Evolutionary conservation across 2,113 vertebrate species (phyloP), one percentile per base, ranked within the genome.

Genomic region (Rostratula benghalensis): DNA sequence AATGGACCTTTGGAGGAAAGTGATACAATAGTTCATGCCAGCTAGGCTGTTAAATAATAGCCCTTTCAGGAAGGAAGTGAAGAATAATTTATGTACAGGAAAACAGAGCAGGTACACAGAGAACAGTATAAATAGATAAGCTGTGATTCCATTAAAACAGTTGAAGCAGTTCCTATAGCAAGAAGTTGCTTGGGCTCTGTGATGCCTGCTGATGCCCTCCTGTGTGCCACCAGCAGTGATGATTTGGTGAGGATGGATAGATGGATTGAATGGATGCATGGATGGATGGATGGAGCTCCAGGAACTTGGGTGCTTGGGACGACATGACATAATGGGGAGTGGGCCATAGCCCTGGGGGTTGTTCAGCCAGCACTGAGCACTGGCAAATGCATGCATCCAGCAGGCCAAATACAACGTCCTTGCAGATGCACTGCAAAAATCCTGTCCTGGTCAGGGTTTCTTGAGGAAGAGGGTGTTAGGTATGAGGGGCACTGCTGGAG

Each of bases 21-120:
- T 51, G 89, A 87, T 82, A 79, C 91, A 92, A 83, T 46, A 69
- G 73, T 92, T 96, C 76, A 59, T 91, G 89, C 91, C 6, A 3
- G 77, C 81, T 69, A 27, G 78, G 83, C 83, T 94, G 81, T 93
- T 95, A 95, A 96, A 81, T 94, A 96, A 94, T 84, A 89, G 90
- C 77, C 89, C 65, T 93, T 97, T 73, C 71, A 92, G 94, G 90
- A 96, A 96, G 95, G 88, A 94, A 93, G 86, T 89, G 86, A 84
- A 73, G 91, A 94, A 91, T 96, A 96, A 93, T 94, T 96, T 95
- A 95, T 94, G 90, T 93, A 48, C 59, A 57, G 83, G 94, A 94
- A 96, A 89, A 84, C 76, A 82, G 83, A 74, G 92, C 88, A 92
- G 80, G 83, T 90, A 65, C 60, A 57, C 35, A 59, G 83, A 91